These are phyloP conservation scores for Rhaphigaster nebulosa DNA, from an alignment of 2,888 invertebrate genomes.

Conservation along the genomic window DNA sequence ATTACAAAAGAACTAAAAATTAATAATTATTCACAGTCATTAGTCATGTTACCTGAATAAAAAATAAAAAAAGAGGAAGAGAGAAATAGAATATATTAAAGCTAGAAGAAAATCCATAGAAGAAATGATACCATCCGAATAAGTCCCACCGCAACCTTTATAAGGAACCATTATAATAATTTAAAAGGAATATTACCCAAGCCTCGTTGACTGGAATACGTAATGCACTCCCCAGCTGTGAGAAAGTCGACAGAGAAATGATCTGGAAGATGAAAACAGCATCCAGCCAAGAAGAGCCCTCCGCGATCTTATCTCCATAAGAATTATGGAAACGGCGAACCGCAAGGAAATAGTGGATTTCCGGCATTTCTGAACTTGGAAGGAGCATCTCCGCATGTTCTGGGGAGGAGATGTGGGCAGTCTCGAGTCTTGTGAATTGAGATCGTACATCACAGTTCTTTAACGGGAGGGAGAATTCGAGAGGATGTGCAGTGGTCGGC, in stretches of 20 bases:
- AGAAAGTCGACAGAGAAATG: not conserved
- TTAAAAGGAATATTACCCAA: not conserved
- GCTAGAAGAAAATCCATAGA: not conserved
- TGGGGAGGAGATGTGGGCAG: not conserved
- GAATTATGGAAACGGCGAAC: slow-evolving; percentile 1
- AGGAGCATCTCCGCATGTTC: not conserved
- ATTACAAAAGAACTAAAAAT: too few species aligned
- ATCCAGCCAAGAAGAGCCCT: not conserved
- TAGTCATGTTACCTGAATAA: too few species aligned
- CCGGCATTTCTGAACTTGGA: too few species aligned
- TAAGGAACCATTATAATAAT: not conserved
- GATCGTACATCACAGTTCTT: too few species aligned
- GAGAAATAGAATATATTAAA: not conserved
- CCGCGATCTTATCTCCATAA: not conserved
- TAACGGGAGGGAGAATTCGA: too few species aligned
- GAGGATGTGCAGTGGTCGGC: too few species aligned
- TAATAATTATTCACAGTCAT: too few species aligned
- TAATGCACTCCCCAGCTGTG: slow-evolving; percentile 2
- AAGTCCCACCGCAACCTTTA: not conserved
- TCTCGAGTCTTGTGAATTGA: too few species aligned
- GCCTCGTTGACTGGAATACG: not conserved
- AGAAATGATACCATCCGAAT: not conserved
- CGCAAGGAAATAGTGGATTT: not conserved
- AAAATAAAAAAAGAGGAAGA: too few species aligned
- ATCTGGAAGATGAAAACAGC: slow-evolving; percentile 5